These are phyloP conservation scores for Phylloscopus trochiloides DNA, from an alignment of 2,113 vertebrate genomes.

Conservation along the genomic window DNA sequence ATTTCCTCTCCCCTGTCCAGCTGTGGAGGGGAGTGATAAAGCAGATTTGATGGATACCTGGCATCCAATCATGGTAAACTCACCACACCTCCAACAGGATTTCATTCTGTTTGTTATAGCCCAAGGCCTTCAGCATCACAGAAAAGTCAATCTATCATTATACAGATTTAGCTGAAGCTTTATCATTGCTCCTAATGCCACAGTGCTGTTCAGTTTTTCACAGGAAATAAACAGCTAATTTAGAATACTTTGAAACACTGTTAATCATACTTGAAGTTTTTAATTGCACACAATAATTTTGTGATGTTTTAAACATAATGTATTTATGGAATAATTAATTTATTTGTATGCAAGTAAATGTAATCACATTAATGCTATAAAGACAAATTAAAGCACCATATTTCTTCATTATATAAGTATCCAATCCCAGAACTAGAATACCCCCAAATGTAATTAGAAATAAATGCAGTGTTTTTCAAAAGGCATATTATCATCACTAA, in stretches of 20 bases:
- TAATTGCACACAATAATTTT: constrained; percentile 25
- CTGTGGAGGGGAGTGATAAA: background rate
- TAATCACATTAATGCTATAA: constrained; percentile 41
- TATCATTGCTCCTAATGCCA: background rate
- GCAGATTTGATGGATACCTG: background rate
- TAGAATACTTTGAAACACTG: constrained; percentile 20
- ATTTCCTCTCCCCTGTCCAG: background rate
- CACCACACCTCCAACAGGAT: background rate
- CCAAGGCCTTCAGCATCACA: background rate
- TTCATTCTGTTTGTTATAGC: background rate
- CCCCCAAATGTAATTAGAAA: background rate
- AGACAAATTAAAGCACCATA: constrained; percentile 27
- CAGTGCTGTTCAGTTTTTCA: background rate
- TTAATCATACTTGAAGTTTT: constrained; percentile 24
- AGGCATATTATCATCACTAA: background rate
- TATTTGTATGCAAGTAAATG: constrained; percentile 28
- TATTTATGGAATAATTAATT: constrained; percentile 48
- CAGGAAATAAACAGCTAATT: constrained; percentile 34
- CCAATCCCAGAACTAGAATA: background rate
- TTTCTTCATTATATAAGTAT: constrained; percentile 1
- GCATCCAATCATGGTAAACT: background rate
- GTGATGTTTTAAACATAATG: constrained; percentile 40
- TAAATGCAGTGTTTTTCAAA: background rate
- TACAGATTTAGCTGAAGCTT: background rate
- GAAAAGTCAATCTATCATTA: background rate